Conservation (phyloP, 1,140 invertebrate genomes). For the Lerema accius region DNA sequence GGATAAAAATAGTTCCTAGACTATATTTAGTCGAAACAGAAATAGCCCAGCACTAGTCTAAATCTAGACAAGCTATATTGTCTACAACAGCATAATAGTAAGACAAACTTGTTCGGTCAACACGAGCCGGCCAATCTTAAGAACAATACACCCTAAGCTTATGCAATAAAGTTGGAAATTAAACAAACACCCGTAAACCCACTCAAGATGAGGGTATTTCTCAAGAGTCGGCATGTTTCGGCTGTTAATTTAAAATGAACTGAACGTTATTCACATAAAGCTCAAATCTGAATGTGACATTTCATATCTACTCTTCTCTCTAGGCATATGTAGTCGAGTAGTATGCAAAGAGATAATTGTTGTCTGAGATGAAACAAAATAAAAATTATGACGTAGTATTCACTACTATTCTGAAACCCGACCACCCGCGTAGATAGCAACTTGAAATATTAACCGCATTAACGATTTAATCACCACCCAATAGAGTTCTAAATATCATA, state of each 20-base stretch:
- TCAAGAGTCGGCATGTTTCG: neutral
- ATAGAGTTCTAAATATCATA: too few species aligned
- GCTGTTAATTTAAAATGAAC: neutral
- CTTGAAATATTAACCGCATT: too few species aligned
- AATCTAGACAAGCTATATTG: neutral
- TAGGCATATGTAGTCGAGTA: neutral
- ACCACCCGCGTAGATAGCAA: too few species aligned
- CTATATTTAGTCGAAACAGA: neutral
- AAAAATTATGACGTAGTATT: too few species aligned
- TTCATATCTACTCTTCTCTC: neutral
- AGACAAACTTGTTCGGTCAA: slow-evolving; percentile 3
- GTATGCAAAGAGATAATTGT: neutral
- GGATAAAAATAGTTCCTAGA: neutral
- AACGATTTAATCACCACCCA: too few species aligned
- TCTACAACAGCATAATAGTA: slow-evolving; percentile 5
- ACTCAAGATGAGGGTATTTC: neutral
- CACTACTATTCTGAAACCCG: too few species aligned
- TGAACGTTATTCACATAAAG: neutral
- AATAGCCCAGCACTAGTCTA: neutral
- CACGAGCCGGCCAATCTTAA: neutral
- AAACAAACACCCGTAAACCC: neutral
- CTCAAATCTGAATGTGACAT: neutral
- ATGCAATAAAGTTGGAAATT: slow-evolving; percentile 3
- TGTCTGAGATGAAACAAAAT: too few species aligned
- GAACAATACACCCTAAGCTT: neutral